Evolutionary conservation across 2,888 invertebrate species (phyloP), one percentile per base, ranked within the genome.

Genomic region (Agrotis ipsilon): DNA sequence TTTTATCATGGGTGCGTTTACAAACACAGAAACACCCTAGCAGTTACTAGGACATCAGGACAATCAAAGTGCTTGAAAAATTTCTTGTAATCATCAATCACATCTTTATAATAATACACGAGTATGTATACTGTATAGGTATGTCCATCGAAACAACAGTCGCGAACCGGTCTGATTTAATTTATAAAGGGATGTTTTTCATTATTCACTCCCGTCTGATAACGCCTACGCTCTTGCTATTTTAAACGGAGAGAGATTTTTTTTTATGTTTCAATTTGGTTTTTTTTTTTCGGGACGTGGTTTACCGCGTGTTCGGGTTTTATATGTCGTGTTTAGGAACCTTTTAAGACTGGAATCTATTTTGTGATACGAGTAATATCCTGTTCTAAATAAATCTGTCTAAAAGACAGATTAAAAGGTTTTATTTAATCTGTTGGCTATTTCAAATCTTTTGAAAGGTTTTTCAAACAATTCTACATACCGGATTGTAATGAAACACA

Each of bases 141-240:
- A 59, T 55, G 32, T 67, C 39, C 21, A 59, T 59, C 59, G 57
- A 64, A 72, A 75, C 58, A 75, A 70, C 72, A 60, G 63, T 63
- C 61, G 76, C 64, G 73, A 84, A 81, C 76, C 81, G 80, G 79
- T 80, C 85, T 80, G 86, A 88, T 89, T 91, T 88, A 88, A 89
- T 91, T 90, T 89, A 90, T 87, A 88, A 39, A 89, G 82, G 86
- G 86, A 84, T 86, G 87, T 88, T 88, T 88, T 89, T 88, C 90
- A 91, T 91, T 90, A 90, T 90, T 90, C 90, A 86, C 83, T 80
- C 75, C 75, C 65, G 69, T 52, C 82, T 82, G 88, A 87, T 87
- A 87, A 83, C 85, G 79, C 78, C 62, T 74, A 81, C 83, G 78
- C 73, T 73, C 62, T 78, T 70, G 75, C 61, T 71, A 46, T 51